These are phyloP conservation scores for Rhabditoides inermis DNA, from an alignment of 2,888 invertebrate genomes.

Conservation along the genomic window DNA sequence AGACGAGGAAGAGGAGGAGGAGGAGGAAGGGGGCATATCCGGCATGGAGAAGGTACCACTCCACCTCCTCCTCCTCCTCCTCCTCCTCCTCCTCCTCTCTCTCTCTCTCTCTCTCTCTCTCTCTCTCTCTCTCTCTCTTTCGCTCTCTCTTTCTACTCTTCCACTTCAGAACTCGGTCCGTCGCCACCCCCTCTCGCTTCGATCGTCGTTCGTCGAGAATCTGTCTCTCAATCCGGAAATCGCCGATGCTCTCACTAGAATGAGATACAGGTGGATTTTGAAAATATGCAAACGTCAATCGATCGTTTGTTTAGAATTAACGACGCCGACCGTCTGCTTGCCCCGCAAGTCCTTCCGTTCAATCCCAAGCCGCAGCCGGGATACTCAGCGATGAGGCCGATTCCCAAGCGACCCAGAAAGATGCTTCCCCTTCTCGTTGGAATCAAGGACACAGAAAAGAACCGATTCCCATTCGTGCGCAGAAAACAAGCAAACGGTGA, in stretches of 20 bases:
- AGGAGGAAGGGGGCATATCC: not conserved
- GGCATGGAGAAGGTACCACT: no score
- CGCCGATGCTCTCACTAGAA: constrained; percentile 12
- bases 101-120: no score
- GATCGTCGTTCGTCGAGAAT: constrained; percentile 17
- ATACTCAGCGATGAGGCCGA: constrained; percentile 29
- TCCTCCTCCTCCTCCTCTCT: no score
- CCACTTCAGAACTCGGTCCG: constrained; percentile 22
- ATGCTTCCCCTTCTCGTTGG: constrained; percentile 45
- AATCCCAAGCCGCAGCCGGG: constrained; percentile 38
- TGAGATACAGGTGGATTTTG: constrained; percentile 16
- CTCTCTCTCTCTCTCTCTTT: no score
- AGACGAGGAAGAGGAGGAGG: not conserved
- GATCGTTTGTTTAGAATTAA: constrained; percentile 5
- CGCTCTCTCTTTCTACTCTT: no score
- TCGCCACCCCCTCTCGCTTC: constrained; percentile 16
- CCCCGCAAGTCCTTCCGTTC: constrained; percentile 22
- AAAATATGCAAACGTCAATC: no score
- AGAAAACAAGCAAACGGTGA: no score
- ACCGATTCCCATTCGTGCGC: no score
- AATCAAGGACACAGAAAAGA: no score
- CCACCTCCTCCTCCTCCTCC: no score
- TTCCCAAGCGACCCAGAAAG: constrained; percentile 37
- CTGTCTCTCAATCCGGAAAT: constrained; percentile 20
- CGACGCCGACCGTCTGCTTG: constrained; percentile 32